Conservation (phyloP, 1,140 invertebrate genomes). For the Drosophila cardini region DNA sequence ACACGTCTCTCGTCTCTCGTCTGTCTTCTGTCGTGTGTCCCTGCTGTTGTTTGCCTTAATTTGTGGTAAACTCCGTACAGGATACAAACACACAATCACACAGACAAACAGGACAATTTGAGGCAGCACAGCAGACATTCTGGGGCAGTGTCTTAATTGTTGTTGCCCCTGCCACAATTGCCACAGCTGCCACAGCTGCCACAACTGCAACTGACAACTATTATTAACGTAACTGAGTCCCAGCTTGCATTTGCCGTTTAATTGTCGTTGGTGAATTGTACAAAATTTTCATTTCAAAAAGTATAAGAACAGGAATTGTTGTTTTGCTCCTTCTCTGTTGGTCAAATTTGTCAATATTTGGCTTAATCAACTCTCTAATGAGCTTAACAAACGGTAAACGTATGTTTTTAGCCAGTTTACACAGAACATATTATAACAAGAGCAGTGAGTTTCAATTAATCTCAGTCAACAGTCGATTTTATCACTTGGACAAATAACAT, state of each 20-base stretch:
- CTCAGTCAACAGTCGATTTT: conserved; percentile 2
- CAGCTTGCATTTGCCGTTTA: conserved; percentile 64
- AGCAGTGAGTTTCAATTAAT: background rate
- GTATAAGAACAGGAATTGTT: conserved; percentile 18
- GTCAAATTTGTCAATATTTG: background rate
- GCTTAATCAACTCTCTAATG: background rate
- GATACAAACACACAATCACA: conserved; percentile 23
- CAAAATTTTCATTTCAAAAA: conserved; percentile 38
- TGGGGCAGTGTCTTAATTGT: conserved; percentile 42
- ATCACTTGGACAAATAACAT: conserved; percentile 62
- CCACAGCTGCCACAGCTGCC: conserved; percentile 49
- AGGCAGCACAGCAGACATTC: conserved; percentile 29
- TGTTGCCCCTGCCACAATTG: conserved; percentile 7
- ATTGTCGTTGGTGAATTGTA: conserved; percentile 62
- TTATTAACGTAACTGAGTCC: conserved; percentile 58
- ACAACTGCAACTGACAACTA: conserved; percentile 74
- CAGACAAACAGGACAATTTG: conserved; percentile 35
- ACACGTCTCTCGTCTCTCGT: conserved; percentile 23
- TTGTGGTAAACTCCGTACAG: conserved; percentile 58
- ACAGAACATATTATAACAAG: background rate
- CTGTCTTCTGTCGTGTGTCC: background rate
- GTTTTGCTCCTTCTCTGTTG: background rate
- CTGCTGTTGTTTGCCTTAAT: conserved; percentile 71
- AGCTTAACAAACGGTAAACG: background rate
- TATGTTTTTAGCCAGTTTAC: background rate